A percentile compares a stretch with the other conserved stretches of the same genome.
These are phyloP conservation scores for Plebejus anna DNA, from an alignment of 2,888 invertebrate genomes.

Conservation along the genomic window DNA sequence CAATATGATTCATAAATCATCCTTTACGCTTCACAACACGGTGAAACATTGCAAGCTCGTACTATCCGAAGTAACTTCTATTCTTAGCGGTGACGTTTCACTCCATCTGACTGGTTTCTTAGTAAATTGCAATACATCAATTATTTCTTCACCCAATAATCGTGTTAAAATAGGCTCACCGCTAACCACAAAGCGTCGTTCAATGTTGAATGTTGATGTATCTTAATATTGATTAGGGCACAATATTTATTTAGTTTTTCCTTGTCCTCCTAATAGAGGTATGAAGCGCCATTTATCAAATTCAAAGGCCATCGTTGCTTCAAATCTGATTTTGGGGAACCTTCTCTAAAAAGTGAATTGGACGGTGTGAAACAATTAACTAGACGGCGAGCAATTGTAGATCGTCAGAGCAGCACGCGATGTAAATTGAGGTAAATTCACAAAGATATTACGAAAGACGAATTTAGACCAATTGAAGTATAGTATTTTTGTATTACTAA, in stretches of 20 bases:
- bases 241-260: background rate
- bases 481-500: background rate
- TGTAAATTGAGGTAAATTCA: conserved; percentile 35
- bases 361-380: conserved; percentile 41
- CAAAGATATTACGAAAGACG: conserved; percentile 28
- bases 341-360: conserved; percentile 29
- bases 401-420: conserved; percentile 38
- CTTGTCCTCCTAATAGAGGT: background rate
- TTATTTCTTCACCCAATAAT: conserved; percentile 10
- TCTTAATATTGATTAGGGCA: background rate
- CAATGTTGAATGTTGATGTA: background rate
- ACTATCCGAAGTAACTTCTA: conserved; percentile 31
- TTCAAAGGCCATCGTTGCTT: background rate
- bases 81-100: conserved; percentile 31
- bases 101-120: conserved; percentile 24
- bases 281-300: background rate
- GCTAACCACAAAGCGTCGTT: background rate
- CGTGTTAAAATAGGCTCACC: background rate
- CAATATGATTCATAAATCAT: conserved; percentile 32
- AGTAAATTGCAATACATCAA: conserved; percentile 24
- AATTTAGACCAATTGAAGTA: background rate
- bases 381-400: conserved; percentile 39
- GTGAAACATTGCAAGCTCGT: conserved; percentile 20
- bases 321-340: background rate
- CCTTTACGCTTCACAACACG: conserved; percentile 34